Conservation (phyloP, 2,797 vertebrate genomes). For the Pseudomugil tenellus region DNA sequence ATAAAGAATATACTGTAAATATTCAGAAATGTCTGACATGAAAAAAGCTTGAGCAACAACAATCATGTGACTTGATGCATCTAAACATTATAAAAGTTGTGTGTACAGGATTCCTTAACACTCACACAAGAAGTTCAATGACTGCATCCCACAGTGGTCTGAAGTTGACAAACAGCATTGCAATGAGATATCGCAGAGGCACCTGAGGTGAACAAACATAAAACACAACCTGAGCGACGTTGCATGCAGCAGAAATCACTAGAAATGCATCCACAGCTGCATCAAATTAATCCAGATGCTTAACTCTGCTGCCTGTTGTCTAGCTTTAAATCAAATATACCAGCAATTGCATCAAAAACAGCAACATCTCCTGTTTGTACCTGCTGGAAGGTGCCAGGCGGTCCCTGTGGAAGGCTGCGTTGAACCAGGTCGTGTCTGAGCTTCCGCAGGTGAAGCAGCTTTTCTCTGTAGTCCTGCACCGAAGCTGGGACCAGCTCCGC, state of each 20-base stretch:
- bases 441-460: slow-evolving; percentile 92
- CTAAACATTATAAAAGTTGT: neutral
- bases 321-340: neutral
- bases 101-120: slow-evolving; percentile 8
- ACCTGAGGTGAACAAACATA: slow-evolving; percentile 77
- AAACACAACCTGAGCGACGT: neutral
- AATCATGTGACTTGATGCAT: neutral
- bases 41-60: neutral
- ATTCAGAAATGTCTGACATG: neutral
- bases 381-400: slow-evolving; percentile 81
- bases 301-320: neutral
- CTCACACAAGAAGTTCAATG: slow-evolving; percentile 93
- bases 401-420: slow-evolving; percentile 78
- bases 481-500: slow-evolving; percentile 93
- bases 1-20: neutral
- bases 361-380: slow-evolving; percentile 68
- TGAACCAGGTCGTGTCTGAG: slow-evolving; percentile 91
- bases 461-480: slow-evolving; percentile 94
- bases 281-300: neutral
- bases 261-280: neutral
- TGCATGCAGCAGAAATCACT: neutral
- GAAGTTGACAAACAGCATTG: slow-evolving; percentile 97
- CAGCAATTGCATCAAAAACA: too few relatives aligned
- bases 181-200: slow-evolving; percentile 92
- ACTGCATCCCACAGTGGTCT: slow-evolving; percentile 93